These are phyloP conservation scores for Cotesia vestalis DNA, from an alignment of 1,140 invertebrate species.

Conservation along the genomic window DNA sequence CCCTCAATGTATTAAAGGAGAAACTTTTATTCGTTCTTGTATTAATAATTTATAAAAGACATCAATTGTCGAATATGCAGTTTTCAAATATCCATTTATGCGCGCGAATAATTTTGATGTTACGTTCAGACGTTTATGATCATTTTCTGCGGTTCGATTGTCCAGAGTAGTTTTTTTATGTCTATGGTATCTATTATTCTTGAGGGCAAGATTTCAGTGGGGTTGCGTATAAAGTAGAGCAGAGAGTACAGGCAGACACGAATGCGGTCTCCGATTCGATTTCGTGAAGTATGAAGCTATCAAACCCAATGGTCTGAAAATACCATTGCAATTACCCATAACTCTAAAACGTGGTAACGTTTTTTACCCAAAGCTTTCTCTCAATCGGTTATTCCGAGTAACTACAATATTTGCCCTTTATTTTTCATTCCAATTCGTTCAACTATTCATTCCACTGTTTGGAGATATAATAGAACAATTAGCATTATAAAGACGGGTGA, in stretches of 20 bases:
- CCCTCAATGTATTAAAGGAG: too few relatives aligned
- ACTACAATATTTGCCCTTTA: too few relatives aligned
- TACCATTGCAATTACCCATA: constrained; percentile 61
- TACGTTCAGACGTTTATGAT: not conserved
- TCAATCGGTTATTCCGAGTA: too few relatives aligned
- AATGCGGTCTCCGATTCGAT: constrained; percentile 59
- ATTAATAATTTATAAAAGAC: too few relatives aligned
- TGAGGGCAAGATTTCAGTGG: constrained; percentile 53
- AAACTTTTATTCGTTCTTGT: too few relatives aligned
- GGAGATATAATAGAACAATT: too few relatives aligned
- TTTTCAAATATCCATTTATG: too few relatives aligned
- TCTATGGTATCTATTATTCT: constrained; percentile 56
- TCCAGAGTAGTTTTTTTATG: not conserved
- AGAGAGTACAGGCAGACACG: constrained; percentile 48
- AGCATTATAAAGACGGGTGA: not conserved
- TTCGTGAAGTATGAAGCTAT: constrained; percentile 65
- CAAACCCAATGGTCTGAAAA: constrained; percentile 62
- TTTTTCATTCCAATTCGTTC: too few relatives aligned
- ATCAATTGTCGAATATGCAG: too few relatives aligned
- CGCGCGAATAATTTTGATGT: not conserved
- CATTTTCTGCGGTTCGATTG: constrained; percentile 12
- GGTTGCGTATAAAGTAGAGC: constrained; percentile 51
- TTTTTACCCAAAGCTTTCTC: too few relatives aligned
- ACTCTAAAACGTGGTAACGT: constrained; percentile 55
- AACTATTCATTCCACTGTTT: too few relatives aligned